Conservation (phyloP, 2,888 invertebrate genomes). For the Minunthozetes semirufus region DNA sequence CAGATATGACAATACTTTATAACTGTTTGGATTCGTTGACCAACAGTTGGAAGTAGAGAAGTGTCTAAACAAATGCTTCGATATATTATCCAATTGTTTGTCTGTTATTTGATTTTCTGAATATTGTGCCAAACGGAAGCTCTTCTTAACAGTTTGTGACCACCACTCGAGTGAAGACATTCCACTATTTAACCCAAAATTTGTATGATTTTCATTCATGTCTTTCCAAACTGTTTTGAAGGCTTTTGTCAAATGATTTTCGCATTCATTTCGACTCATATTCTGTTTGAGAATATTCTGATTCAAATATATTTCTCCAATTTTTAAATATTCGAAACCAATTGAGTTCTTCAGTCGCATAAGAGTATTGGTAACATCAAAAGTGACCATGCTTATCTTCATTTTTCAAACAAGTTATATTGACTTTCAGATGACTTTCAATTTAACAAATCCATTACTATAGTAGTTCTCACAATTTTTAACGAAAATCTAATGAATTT, state of each 20-base stretch:
- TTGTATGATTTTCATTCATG: constrained; percentile 65
- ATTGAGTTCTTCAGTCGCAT: constrained; percentile 63
- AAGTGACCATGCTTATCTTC: constrained; percentile 58
- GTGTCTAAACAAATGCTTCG: constrained; percentile 50
- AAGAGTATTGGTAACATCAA: constrained; percentile 80
- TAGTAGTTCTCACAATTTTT: too few relatives aligned
- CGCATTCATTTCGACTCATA: constrained; percentile 11
- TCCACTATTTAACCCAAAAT: constrained; percentile 65
- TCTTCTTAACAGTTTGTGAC: constrained; percentile 60
- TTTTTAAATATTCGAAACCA: constrained; percentile 66
- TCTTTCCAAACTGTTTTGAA: constrained; percentile 61
- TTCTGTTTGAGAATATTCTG: constrained; percentile 41
- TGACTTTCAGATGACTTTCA: too few relatives aligned
- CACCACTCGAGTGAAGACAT: constrained; percentile 75
- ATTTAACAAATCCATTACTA: too few relatives aligned
- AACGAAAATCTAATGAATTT: too few relatives aligned
- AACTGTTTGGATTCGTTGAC: constrained; percentile 61
- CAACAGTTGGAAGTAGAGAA: constrained; percentile 68
- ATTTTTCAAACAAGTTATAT: too few relatives aligned
- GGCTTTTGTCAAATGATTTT: constrained; percentile 52
- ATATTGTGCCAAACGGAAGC: constrained; percentile 54
- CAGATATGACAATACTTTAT: constrained; percentile 60
- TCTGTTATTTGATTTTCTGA: constrained; percentile 38
- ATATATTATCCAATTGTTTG: constrained; percentile 44
- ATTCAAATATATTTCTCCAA: constrained; percentile 64